Base-by-base conservation (phyloP, 2,797 vertebrate species). In the Aphelocoma californica region DNA sequence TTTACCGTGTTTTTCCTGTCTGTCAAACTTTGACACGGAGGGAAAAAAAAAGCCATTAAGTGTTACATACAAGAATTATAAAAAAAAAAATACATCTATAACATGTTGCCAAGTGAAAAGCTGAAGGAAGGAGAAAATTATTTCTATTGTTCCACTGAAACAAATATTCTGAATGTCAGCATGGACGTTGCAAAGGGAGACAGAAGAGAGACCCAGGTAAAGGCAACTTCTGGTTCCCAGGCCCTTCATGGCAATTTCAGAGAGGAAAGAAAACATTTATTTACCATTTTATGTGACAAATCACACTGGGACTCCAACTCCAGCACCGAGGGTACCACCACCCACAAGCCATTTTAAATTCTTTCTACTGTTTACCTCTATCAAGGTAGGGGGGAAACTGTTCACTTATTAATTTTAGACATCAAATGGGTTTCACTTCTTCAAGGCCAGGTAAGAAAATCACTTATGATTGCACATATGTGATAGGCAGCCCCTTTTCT, bases 201-300 rank as follows among this genome's bases (percentile, higher is more conserved):
- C 45, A 94, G 95, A 87, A 91, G 23, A 88, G 62, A 94, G 65
- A 81, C 31, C 48, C 67, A 81, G 70, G 32, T 32, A 95, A 96
- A 62, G 18, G 73, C n/a, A 80, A 70, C 79, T 62, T 78, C 74
- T 94, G 40, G 11, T 45, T 94, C 73, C 61, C 84, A 92, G 93
- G 57, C 58, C 78, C 50, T 89, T 83, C 75, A 42, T 50, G 47
- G 75, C 86, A 91, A 40, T 61, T 71, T 73, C 57, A 90, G 73
- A 72, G 70, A 71, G 31, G 18, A 94, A 95, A 90, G 60, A 81
- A 77, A 95, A 65, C 60, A 48, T 69, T 81, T 70, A 15, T 45
- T 87, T 47, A 70, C 42, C 80, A 86, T 17, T 66, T 93, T 36
- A 87, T 10, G 26, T 7, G 62, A 73, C 64, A 60, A 24, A 61